Conservation (phyloP, 1,140 invertebrate species). For the Tachypleus tridentatus region DNA sequence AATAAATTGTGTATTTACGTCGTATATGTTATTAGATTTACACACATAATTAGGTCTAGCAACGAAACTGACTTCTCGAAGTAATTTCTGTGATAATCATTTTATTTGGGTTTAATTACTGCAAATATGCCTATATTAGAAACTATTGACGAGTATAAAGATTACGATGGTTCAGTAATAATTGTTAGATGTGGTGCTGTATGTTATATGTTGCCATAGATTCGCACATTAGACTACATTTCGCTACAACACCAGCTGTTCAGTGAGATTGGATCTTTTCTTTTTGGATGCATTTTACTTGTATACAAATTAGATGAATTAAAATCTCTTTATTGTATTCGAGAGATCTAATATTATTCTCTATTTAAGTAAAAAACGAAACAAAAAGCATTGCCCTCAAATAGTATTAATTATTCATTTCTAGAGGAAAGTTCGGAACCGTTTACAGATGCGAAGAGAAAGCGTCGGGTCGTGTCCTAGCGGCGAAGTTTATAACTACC, state of each 20-base stretch:
- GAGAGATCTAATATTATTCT: neutral
- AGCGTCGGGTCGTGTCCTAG: slow-evolving; percentile 59
- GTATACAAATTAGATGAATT: neutral
- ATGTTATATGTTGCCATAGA: no score
- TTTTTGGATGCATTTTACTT: neutral
- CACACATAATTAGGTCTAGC: no score
- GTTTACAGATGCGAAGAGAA: slow-evolving; percentile 87
- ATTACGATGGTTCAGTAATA: no score
- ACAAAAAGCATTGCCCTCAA: neutral
- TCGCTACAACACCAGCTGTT: neutral
- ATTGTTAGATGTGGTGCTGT: no score
- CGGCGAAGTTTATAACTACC: slow-evolving; percentile 85
- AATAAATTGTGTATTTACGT: no score
- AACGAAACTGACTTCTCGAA: no score
- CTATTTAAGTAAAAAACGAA: neutral
- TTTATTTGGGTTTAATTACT: no score
- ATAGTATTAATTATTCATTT: slow-evolving; percentile 22
- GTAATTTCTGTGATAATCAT: no score
- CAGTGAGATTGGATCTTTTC: no score
- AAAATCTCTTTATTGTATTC: neutral
- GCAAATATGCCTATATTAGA: no score
- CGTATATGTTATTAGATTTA: no score
- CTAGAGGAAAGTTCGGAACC: slow-evolving; percentile 94
- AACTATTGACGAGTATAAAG: no score
- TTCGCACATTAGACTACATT: neutral